Percentiles rank a stretch among this genome's conserved stretches.
Conservation (phyloP, 2,888 invertebrate species). For the Apotomis turbidana region DNA sequence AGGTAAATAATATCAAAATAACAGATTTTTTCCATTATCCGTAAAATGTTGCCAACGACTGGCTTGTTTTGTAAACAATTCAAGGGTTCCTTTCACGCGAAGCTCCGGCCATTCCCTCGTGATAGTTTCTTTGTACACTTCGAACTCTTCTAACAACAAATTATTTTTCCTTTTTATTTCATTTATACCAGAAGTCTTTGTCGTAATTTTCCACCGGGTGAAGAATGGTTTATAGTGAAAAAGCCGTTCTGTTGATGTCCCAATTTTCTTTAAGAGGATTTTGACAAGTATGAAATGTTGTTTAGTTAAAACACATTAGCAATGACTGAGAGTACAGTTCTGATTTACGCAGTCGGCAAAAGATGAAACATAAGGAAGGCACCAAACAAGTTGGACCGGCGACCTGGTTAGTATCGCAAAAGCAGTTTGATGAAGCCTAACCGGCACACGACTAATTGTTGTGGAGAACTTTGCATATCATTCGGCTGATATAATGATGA, state of each 20-base stretch:
- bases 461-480: too few relatives aligned
- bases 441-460: too few relatives aligned
- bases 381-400: too few relatives aligned
- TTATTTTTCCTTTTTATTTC: slow-evolving; percentile 49
- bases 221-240: slow-evolving; percentile 34
- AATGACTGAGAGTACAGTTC: too few relatives aligned
- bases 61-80: slow-evolving; percentile 50
- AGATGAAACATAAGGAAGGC: too few relatives aligned
- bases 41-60: slow-evolving; percentile 30
- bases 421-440: too few relatives aligned
- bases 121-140: slow-evolving; percentile 49
- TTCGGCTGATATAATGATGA: too few relatives aligned
- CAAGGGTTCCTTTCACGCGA: slow-evolving; percentile 46
- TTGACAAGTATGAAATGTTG: background rate
- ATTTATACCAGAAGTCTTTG: slow-evolving; percentile 36
- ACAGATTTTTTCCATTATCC: background rate
- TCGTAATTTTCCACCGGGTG: slow-evolving; percentile 35
- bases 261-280: slow-evolving; percentile 37
- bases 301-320: too few relatives aligned
- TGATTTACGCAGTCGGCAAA: too few relatives aligned
- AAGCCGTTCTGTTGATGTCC: slow-evolving; percentile 23
- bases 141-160: slow-evolving; percentile 54
- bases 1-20: background rate
- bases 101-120: slow-evolving; percentile 51
- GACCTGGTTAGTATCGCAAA: too few relatives aligned